Evolutionary conservation across 2,888 invertebrate species (phyloP).

Genomic region (Hofmannophila pseudospretella): DNA sequence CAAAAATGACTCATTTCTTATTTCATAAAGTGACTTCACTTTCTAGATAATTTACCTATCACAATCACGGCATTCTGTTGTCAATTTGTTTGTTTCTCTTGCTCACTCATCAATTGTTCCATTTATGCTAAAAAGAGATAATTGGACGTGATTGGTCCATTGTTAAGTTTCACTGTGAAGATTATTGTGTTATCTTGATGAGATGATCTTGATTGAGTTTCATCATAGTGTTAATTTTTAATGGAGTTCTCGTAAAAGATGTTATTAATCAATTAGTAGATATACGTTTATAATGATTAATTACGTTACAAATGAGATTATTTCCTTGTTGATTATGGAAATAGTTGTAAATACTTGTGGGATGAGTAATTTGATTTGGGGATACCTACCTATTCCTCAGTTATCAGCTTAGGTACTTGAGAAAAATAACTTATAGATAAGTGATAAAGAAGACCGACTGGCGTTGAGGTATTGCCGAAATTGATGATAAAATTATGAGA

Average conservation of each 20-base stretch:
- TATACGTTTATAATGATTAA: no score
- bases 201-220: neutral
- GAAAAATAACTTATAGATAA: no score
- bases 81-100: constrained; percentile 2
- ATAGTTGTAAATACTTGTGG: no score
- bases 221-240: neutral
- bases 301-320: no score
- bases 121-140: constrained; percentile 5
- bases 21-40: neutral
- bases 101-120: constrained; percentile 3
- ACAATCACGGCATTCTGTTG: neutral
- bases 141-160: constrained; percentile 6
- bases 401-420: no score
- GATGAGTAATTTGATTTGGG: no score
- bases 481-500: no score
- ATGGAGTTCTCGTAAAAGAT: neutral
- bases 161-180: constrained; percentile 2
- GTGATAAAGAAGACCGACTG: no score
- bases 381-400: no score
- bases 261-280: neutral
- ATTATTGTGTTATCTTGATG: no score
- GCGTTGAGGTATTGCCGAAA: no score
- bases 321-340: no score
- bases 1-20: neutral
- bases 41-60: neutral